Percentiles rank a stretch among this genome's conserved stretches.
Conservation (phyloP, 1,140 invertebrate species). For the Eueides isabella region DNA sequence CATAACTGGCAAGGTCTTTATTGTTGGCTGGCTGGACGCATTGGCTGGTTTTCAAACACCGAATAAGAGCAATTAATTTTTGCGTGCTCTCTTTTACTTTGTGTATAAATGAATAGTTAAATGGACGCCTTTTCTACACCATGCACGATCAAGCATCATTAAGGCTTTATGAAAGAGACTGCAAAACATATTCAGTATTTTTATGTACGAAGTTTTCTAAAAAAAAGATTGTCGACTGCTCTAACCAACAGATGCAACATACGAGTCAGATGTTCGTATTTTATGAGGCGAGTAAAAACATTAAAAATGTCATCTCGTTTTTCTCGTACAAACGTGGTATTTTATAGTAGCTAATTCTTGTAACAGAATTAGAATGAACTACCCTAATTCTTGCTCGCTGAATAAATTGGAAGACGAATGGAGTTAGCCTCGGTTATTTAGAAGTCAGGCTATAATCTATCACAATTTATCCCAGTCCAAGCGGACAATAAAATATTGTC, state of each 20-base stretch:
- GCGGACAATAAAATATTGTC: slow-evolving; percentile 72
- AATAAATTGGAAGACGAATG: slow-evolving; percentile 60
- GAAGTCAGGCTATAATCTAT: slow-evolving; percentile 63
- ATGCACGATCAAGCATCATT: slow-evolving; percentile 29
- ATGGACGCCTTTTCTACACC: slow-evolving; percentile 22
- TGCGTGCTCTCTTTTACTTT: slow-evolving; percentile 19
- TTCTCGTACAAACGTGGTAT: neutral
- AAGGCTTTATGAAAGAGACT: slow-evolving; percentile 24
- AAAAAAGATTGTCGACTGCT: slow-evolving; percentile 17
- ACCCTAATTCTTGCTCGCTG: slow-evolving; percentile 14
- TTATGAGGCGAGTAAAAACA: slow-evolving; percentile 7
- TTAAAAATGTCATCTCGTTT: slow-evolving; percentile 12
- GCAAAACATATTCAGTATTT: slow-evolving; percentile 28
- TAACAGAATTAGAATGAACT: neutral
- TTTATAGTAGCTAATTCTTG: neutral
- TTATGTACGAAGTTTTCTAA: slow-evolving; percentile 10
- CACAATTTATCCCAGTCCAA: slow-evolving; percentile 72
- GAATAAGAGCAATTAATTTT: slow-evolving; percentile 19
- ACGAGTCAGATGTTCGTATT: slow-evolving; percentile 2
- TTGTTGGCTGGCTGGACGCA: too few species aligned
- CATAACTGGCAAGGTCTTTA: slow-evolving; percentile 19
- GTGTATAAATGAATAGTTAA: slow-evolving; percentile 30
- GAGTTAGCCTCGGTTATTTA: slow-evolving; percentile 56
- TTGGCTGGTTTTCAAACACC: slow-evolving; percentile 17
- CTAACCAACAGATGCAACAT: slow-evolving; percentile 13